A percentile compares a stretch with the other conserved stretches of the same genome.
Evolutionary conservation across 1,140 invertebrate species (phyloP).

Genomic region (Apis florea): DNA sequence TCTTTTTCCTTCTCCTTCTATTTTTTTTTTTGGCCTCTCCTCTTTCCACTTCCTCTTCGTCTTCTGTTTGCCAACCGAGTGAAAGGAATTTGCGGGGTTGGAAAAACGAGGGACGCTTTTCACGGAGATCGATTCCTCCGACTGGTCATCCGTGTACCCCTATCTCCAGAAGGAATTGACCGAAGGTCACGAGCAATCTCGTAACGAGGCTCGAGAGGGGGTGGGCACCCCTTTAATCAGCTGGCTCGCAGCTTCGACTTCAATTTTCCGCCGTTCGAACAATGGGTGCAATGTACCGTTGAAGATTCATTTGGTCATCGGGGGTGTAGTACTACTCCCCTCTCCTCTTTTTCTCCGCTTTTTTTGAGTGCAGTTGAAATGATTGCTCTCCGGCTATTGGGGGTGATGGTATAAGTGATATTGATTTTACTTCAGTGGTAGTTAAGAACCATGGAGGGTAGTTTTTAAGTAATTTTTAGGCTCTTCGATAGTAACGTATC

Average conservation of each 20-base stretch:
- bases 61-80: neutral
- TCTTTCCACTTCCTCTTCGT: neutral
- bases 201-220: too few relatives aligned
- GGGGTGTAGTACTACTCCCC: too few relatives aligned
- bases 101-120: neutral
- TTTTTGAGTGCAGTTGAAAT: neutral
- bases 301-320: slow-evolving; percentile 11
- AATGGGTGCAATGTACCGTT: slow-evolving; percentile 20
- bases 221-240: neutral
- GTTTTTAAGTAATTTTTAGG: too few relatives aligned
- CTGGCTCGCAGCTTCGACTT: slow-evolving; percentile 20
- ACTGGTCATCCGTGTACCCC: neutral
- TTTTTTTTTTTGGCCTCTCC: too few relatives aligned
- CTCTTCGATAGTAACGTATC: too few relatives aligned
- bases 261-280: slow-evolving; percentile 32
- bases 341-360: neutral
- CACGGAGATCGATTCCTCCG: neutral
- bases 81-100: too few relatives aligned
- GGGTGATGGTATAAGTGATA: neutral
- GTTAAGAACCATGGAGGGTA: too few relatives aligned
- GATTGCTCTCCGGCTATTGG: neutral
- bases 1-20: neutral
- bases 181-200: slow-evolving; percentile 34
- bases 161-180: slow-evolving; percentile 17
- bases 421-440: neutral